These are phyloP conservation scores for Augochlora pura DNA, from an alignment of 1,140 invertebrate genomes.

Conservation along the genomic window DNA sequence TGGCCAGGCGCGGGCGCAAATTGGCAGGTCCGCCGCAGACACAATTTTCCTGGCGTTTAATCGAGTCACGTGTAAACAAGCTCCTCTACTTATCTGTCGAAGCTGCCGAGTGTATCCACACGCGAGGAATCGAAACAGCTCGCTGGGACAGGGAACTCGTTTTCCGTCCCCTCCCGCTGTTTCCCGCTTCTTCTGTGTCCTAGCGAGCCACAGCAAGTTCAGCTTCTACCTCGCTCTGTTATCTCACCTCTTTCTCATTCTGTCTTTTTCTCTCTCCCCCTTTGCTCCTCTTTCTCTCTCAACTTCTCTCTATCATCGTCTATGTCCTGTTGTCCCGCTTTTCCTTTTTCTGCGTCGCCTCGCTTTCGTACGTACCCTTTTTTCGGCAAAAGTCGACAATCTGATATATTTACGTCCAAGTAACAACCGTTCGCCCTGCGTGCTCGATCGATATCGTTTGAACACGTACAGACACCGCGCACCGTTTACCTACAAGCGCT, in stretches of 20 bases:
- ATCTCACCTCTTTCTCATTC: no score
- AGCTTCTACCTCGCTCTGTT: background rate
- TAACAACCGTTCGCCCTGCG: background rate
- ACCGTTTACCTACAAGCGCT: background rate
- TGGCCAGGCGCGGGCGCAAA: background rate
- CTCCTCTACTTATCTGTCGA: slow-evolving; percentile 15
- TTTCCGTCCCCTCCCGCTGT: background rate
- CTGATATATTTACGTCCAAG: slow-evolving; percentile 46
- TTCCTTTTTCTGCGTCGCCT: no score
- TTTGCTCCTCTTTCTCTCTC: no score
- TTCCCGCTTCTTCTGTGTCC: background rate
- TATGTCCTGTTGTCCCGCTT: no score
- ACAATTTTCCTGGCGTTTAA: slow-evolving; percentile 36
- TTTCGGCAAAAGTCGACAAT: slow-evolving; percentile 22
- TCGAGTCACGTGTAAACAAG: slow-evolving; percentile 43
- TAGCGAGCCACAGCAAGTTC: background rate
- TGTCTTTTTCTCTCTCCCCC: no score
- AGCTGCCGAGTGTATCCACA: background rate
- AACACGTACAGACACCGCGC: background rate
- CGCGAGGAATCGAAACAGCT: slow-evolving; percentile 32
- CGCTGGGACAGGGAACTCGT: background rate
- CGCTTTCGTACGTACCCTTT: background rate
- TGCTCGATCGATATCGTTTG: slow-evolving; percentile 29
- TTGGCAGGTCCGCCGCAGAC: slow-evolving; percentile 22
- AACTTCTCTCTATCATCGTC: no score